These are phyloP conservation scores for Hydrotaea diabolus DNA, from an alignment of 2,888 invertebrate species.

Conservation along the genomic window DNA sequence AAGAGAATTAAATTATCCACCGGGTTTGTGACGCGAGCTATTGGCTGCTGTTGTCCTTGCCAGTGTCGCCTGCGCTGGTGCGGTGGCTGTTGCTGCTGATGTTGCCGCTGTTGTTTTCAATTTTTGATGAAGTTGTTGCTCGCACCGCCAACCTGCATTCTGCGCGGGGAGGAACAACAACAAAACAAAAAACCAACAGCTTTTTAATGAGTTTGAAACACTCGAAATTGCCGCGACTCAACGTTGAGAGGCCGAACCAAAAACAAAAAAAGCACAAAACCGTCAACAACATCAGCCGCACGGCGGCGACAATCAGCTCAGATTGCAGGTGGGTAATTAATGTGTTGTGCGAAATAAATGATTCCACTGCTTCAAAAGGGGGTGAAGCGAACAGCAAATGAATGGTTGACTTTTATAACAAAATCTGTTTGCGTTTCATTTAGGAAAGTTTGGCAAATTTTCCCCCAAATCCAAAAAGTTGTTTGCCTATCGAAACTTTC, in stretches of 20 bases:
- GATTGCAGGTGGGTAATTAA: constrained; percentile 25
- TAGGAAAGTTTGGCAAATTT: background rate
- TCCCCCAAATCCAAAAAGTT: background rate
- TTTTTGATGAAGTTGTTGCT: constrained; percentile 19
- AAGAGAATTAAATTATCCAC: constrained; percentile 60
- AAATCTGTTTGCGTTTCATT: constrained; percentile 6
- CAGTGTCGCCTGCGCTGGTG: background rate
- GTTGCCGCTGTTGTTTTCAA: background rate
- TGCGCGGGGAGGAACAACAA: background rate
- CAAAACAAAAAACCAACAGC: background rate
- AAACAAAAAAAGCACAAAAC: background rate
- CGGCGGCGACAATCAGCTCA: background rate
- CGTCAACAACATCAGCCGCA: background rate
- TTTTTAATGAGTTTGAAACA: constrained; percentile 30
- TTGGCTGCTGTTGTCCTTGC: background rate
- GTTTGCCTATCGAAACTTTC: background rate
- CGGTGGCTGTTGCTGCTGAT: background rate
- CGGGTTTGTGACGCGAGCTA: background rate
- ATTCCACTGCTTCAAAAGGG: background rate
- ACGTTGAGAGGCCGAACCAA: background rate
- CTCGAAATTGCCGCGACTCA: background rate
- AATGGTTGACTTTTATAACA: constrained; percentile 14
- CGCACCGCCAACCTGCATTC: background rate
- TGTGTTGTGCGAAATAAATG: constrained; percentile 8
- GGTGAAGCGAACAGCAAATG: background rate